Base-by-base conservation (phyloP, 2,113 vertebrate genomes). In the Micronycteris hirsuta region DNA sequence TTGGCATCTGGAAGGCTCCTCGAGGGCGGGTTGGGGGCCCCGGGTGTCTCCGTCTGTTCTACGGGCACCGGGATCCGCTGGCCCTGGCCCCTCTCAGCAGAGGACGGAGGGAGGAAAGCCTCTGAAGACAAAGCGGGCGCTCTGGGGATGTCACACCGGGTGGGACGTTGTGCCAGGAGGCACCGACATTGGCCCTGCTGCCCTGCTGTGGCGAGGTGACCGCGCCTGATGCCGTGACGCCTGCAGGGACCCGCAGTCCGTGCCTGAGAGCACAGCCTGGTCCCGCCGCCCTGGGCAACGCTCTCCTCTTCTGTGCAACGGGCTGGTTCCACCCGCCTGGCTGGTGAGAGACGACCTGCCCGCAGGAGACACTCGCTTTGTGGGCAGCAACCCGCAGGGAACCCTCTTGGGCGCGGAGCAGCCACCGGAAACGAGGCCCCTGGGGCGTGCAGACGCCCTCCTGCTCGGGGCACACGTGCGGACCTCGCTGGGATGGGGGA, bases 401-500 rank as follows among this genome's bases (percentile, higher is more conserved):
- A 3, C 81, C 0, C 4, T 5, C 19, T 24, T 13, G 22, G 19
- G 24, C 9, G 15, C 45, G 26, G 13, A 7, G 49, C 49, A 5
- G 36, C 26, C 19, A 3, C 5, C 26, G 4, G 36, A 31, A 7
- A 28, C 0, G 76, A 5, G 47, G 24, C 36, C 31, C 1, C 16
- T 2, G 24, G 54, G 1, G 1, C 1, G 4, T 1, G 36, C 47
- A 31, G 70, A 33, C 6, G 0, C 58, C 5, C 4, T 1, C 16
- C 28, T 13, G 4, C 7, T 28, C 73, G 3, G 1, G 2, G 58
- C 11, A 1, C 38, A 1, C 0, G 0, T 0, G 5, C n/a, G 0
- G 12, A 20, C 52, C 20, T 54, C 74, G 2, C n/a, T 3, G 24
- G 9, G 38, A 20, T 13, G 43, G 43, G 43, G 43, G 67, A 22